Percentiles rank a stretch among this genome's conserved stretches.
Conservation (phyloP, 2,113 vertebrate genomes). For the Hippoglossus stenolepis region DNA sequence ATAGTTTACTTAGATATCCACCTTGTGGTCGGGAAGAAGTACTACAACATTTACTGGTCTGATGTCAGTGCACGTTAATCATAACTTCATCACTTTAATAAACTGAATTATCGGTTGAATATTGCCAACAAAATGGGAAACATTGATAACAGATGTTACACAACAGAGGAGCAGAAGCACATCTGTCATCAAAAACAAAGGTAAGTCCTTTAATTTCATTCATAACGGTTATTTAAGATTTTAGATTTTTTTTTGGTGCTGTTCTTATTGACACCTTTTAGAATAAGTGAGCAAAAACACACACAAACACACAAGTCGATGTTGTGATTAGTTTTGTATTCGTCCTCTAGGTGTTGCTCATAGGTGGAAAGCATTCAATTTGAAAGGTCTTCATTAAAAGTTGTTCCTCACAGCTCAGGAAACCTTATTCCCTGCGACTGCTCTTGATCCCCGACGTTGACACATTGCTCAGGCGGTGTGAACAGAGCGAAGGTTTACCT, state of each 20-base stretch:
- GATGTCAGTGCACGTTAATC: not conserved
- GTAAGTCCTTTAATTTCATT: not conserved
- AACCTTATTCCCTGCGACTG: not conserved
- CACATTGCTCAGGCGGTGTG: not conserved
- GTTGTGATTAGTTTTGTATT: not conserved
- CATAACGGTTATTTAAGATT: not conserved
- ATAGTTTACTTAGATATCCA: constrained; percentile 65
- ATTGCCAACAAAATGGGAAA: too few species aligned
- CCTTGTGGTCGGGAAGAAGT: constrained; percentile 57
- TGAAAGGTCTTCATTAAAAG: not conserved
- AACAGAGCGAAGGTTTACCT: not conserved
- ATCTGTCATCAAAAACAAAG: not conserved
- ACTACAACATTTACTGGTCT: constrained; percentile 23
- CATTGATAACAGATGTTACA: not conserved
- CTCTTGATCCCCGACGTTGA: not conserved
- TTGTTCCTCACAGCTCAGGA: not conserved
- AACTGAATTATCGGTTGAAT: not conserved
- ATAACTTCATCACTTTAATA: not conserved
- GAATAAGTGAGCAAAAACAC: not conserved
- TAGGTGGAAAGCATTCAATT: not conserved
- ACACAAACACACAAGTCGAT: not conserved
- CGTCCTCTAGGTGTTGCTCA: not conserved
- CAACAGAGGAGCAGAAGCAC: not conserved
- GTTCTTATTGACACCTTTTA: not conserved
- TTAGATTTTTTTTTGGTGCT: not conserved